phyloP scores from a whole-genome alignment of 2,888 invertebrate genomes.

The Alloscopus bannaensis region DNA sequence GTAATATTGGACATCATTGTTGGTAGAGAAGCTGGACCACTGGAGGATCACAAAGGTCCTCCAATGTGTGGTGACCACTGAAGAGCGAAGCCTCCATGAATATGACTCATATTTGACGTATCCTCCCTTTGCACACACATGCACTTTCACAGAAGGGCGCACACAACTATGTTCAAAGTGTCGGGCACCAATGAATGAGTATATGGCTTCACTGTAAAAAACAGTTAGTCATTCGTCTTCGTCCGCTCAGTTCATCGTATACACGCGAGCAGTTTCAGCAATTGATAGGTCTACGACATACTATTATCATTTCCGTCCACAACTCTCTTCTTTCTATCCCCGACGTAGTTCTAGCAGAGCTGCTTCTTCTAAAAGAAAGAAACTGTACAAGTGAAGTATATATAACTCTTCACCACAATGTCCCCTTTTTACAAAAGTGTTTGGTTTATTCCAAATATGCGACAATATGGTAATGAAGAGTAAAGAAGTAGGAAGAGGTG shows the following conservation, averaged over 20 bases:
- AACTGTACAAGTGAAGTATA: too few species aligned
- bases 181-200: neutral
- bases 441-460: conserved; percentile 51
- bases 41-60: conserved; percentile 56
- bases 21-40: conserved; percentile 33
- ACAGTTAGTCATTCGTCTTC: conserved; percentile 13
- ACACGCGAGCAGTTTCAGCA: neutral
- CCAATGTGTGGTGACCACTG: conserved; percentile 53
- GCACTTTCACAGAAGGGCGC: neutral
- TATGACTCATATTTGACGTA: conserved; percentile 55
- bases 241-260: too few species aligned
- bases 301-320: conserved; percentile 26
- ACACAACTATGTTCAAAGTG: too few species aligned
- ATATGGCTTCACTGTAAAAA: conserved; percentile 25
- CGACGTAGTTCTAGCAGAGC: too few species aligned
- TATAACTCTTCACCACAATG: too few species aligned
- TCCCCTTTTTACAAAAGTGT: too few species aligned
- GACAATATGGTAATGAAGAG: conserved; percentile 59
- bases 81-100: conserved; percentile 39
- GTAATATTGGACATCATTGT: conserved; percentile 9
- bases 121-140: conserved; percentile 26
- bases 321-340: conserved; percentile 2
- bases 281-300: conserved; percentile 15
- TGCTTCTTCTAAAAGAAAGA: too few species aligned
- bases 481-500: conserved; percentile 55